phyloP scores from a whole-genome alignment of 2,113 vertebrate genomes.

The Pampusana beccarii region DNA sequence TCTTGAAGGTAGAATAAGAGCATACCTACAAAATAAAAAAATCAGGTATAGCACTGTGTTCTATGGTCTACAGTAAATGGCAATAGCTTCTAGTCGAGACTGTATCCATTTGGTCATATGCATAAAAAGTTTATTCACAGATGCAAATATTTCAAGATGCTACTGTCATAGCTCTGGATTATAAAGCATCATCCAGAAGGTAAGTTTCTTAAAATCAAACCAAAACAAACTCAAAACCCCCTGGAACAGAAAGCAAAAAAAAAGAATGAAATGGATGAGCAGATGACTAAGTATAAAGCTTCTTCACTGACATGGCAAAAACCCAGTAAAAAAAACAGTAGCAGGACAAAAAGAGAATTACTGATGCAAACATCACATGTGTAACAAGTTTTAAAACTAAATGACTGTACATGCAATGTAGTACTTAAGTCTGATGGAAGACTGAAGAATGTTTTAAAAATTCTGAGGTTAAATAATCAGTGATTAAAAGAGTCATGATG shows the following conservation, averaged over 20 bases:
- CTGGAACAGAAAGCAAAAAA: not conserved
- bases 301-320: not conserved
- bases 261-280: not conserved
- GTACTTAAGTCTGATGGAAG: not conserved
- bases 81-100: not conserved
- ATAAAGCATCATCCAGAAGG: not conserved
- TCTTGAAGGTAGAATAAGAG: not conserved
- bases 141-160: not conserved
- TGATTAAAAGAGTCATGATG: not conserved
- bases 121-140: not conserved
- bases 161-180: not conserved
- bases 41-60: not conserved
- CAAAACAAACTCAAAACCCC: accelerated
- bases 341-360: not conserved
- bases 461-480: not conserved
- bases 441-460: not conserved
- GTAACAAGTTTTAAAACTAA: not conserved
- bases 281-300: not conserved
- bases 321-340: not conserved
- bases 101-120: not conserved
- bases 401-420: not conserved
- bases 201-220: not conserved
- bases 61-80: not conserved
- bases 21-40: not conserved
- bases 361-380: not conserved